Evolutionary conservation across 2,888 invertebrate genomes (phyloP), one percentile per base, ranked within the genome.

Genomic region (Napeogenes inachia): DNA sequence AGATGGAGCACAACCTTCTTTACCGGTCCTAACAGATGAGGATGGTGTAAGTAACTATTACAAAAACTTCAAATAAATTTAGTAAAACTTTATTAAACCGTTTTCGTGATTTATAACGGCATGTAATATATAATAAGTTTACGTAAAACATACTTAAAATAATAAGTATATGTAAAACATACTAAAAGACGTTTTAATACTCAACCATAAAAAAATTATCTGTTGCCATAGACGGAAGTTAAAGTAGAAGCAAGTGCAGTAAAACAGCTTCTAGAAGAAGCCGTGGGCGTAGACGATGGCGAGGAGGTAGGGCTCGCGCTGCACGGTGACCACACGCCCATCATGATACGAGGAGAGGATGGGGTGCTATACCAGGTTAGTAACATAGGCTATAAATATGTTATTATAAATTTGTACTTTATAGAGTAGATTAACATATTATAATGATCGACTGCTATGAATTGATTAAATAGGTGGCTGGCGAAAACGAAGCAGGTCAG

Each of bases 341-440:
- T 96, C 66, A 93, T 96, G 75, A 95, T 96, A 50, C 94, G 95
- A 0, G 96, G 96, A 0, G 96, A 96, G 71, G 96, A 96, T 75
- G 96, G 96, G n/a, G 93, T 94, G 0, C 91, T 95, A 10, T 95
- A 94, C 79, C 94, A 95, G 87, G 93, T 93, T 68, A 65, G 61
- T 64, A n/a, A n/a, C 6, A 32, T 4, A 50, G 6, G 32, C 32
- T 13, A 45, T 5, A 61, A 30, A 42, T 38, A 13, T 33, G 42
- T 45, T n/a, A 13, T 38, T 33, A 50, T 30, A 12, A 50, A 46
- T 35, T 12, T 54, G 56, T 38, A 42, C 8, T 42, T 42, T 42
- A 10, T 42, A 35, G 6, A 2, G 35, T 35, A 35, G 6, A 5
- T 35, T 35, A 35, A 35, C 6, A 35, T 5, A 35, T 4, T 35